Evolutionary conservation across 2,797 vertebrate genomes (phyloP).

Genomic region (Lepus townsendii): DNA sequence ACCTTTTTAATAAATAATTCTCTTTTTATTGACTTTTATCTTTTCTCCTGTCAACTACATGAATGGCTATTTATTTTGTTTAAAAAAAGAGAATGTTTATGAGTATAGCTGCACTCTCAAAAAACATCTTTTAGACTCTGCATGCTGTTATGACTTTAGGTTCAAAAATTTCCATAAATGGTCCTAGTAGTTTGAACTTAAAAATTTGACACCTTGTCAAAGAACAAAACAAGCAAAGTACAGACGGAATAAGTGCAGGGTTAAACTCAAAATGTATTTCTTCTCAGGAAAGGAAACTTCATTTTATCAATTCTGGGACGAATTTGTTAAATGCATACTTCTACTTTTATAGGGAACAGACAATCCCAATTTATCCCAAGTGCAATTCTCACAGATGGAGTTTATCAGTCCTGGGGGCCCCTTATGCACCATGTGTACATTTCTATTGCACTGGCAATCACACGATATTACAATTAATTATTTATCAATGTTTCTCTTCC

Average conservation of each 20-base stretch:
- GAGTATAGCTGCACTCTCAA: not conserved
- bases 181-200: not conserved
- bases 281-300: not conserved
- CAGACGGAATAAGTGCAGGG: not conserved
- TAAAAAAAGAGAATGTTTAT: not conserved
- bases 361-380: not conserved
- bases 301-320: not conserved
- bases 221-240: constrained; percentile 15
- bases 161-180: not conserved
- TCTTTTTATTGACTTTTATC: constrained; percentile 92
- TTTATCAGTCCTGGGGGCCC: not conserved
- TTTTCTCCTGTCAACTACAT: constrained; percentile 88
- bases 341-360: not conserved
- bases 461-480: not conserved
- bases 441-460: not conserved
- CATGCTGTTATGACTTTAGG: not conserved
- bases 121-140: not conserved
- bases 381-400: not conserved
- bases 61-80: constrained; percentile 57
- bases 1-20: constrained; percentile 93
- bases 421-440: too few relatives aligned
- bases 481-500: not conserved
- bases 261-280: not conserved
- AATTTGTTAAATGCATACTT: not conserved
- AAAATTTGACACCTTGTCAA: not conserved